Percentiles rank a stretch among this genome's conserved stretches.
Evolutionary conservation across 2,888 invertebrate genomes (phyloP).

Genomic region (Druceiella hillmani): DNA sequence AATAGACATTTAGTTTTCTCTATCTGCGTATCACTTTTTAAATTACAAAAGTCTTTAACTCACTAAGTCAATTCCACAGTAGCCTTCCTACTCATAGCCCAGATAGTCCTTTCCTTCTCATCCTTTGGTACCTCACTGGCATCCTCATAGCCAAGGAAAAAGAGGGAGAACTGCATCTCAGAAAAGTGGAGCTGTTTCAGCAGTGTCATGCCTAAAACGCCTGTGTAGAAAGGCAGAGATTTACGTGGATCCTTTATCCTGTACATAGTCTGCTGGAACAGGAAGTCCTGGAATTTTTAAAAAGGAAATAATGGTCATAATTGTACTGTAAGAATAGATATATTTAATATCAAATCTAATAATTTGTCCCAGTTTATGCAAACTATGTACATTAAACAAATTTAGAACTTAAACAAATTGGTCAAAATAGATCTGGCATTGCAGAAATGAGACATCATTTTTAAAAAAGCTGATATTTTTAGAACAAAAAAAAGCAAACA

Average conservation of each 20-base stretch:
- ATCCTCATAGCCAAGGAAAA: slow-evolving; percentile 88
- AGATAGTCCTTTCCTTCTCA: slow-evolving; percentile 59
- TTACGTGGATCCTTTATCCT: slow-evolving; percentile 88
- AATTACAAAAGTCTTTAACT: slow-evolving; percentile 31
- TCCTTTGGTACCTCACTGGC: slow-evolving; percentile 68
- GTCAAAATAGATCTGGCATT: too few relatives aligned
- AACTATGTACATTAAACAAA: too few relatives aligned
- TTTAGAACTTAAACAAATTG: too few relatives aligned
- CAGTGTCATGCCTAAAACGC: slow-evolving; percentile 86
- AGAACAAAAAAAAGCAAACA: too few relatives aligned
- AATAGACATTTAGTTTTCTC: too few relatives aligned
- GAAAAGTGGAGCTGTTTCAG: slow-evolving; percentile 86
- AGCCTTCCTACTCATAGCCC: slow-evolving; percentile 79
- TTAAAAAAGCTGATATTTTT: too few relatives aligned
- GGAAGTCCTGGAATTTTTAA: slow-evolving; percentile 77
- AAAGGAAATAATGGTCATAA: too few relatives aligned
- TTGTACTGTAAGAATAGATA: too few relatives aligned
- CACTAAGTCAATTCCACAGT: slow-evolving; percentile 92
- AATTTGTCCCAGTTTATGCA: too few relatives aligned
- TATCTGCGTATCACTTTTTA: too few relatives aligned
- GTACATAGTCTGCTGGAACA: slow-evolving; percentile 97
- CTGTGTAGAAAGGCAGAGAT: slow-evolving; percentile 86
- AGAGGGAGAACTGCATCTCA: slow-evolving; percentile 82
- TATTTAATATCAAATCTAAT: too few relatives aligned
- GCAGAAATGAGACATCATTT: too few relatives aligned